A percentile compares a stretch with the other conserved stretches of the same genome.
These are phyloP conservation scores for Drosophila nigricruria DNA, from an alignment of 2,888 invertebrate species.

Conservation along the genomic window DNA sequence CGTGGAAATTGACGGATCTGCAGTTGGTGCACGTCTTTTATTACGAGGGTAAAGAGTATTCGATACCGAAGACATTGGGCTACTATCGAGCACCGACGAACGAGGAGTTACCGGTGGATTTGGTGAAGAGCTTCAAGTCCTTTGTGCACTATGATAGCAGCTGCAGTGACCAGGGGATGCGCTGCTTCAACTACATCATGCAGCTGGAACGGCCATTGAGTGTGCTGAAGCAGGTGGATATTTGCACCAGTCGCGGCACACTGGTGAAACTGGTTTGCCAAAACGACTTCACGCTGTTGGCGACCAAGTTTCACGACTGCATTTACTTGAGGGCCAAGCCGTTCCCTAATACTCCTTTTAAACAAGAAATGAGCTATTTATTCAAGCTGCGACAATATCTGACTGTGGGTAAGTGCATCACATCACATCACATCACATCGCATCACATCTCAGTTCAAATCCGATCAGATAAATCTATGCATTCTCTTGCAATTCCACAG, in stretches of 20 bases:
- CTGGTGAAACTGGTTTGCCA: neutral
- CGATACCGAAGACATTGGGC: neutral
- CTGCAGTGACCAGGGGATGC: neutral
- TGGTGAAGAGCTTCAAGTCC: neutral
- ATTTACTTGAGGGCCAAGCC: slow-evolving; percentile 6
- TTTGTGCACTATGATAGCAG: neutral
- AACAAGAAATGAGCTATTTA: neutral
- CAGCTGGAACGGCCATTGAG: neutral
- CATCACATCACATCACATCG: too few species aligned
- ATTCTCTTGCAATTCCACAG: neutral
- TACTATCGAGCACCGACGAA: neutral
- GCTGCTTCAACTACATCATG: slow-evolving; percentile 9
- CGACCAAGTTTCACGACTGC: slow-evolving; percentile 12
- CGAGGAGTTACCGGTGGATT: neutral
- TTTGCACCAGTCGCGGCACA: slow-evolving; percentile 12
- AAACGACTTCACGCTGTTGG: neutral
- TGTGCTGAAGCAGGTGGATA: neutral
- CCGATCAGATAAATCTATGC: neutral
- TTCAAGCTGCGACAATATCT: slow-evolving; percentile 31
- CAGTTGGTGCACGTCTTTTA: slow-evolving; percentile 1
- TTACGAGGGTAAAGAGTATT: neutral
- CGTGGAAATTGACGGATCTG: neutral
- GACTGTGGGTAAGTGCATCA: slow-evolving; percentile 19
- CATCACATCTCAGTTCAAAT: too few species aligned
- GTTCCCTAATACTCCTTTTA: accelerated